A percentile compares a stretch with the other conserved stretches of the same genome.
phyloP scores from a whole-genome alignment of 2,888 invertebrate species.

The Brachypalpus laphriformis region DNA sequence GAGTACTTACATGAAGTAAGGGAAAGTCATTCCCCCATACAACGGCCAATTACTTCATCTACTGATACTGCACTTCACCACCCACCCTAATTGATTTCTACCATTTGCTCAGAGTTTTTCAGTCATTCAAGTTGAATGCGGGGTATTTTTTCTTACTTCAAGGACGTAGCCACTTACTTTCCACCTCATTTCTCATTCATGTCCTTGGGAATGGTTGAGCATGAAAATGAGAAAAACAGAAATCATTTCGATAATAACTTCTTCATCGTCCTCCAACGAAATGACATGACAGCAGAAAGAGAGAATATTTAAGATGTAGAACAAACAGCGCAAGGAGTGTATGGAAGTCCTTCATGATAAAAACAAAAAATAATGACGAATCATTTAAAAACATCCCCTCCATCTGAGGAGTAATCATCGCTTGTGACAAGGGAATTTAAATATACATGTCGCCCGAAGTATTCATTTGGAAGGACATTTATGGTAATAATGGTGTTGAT shows the following conservation, averaged over 20 bases:
- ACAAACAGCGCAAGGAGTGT: neutral
- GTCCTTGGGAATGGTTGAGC: neutral
- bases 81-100: neutral
- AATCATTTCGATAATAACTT: slow-evolving; percentile 28
- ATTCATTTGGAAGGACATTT: slow-evolving; percentile 2
- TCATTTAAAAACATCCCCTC: neutral
- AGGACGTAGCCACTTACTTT: slow-evolving; percentile 32
- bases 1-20: neutral
- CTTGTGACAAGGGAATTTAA: neutral
- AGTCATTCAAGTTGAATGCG: neutral
- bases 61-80: neutral
- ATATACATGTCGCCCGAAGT: neutral
- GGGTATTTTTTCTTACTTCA: neutral
- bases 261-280: neutral
- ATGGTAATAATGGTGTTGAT: neutral
- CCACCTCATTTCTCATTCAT: slow-evolving; percentile 21
- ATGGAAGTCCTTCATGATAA: neutral
- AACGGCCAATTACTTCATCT: neutral
- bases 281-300: neutral
- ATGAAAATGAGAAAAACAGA: slow-evolving; percentile 1
- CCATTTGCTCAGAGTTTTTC: neutral
- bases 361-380: neutral
- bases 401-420: neutral
- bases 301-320: neutral
- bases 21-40: neutral